Evolutionary conservation across 2,888 invertebrate genomes (phyloP).

Genomic region (Prenolepis imparis): DNA sequence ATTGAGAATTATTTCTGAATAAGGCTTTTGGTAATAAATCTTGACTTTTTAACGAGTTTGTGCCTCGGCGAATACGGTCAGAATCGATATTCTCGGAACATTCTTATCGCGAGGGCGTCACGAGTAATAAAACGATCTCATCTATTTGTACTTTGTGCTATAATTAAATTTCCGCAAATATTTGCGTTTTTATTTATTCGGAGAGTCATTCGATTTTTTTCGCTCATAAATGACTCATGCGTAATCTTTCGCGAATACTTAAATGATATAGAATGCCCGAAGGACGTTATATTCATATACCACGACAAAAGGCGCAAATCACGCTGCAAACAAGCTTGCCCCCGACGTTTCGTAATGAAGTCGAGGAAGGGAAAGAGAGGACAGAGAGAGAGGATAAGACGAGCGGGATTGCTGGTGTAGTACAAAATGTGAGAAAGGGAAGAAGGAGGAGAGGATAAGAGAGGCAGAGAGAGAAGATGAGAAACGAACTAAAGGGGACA

Average conservation of each 20-base stretch:
- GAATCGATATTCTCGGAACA: slow-evolving; percentile 64
- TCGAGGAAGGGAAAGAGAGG: not conserved
- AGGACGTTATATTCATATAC: slow-evolving; percentile 60
- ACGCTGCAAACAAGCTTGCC: slow-evolving; percentile 74
- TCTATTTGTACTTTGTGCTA: slow-evolving; percentile 1
- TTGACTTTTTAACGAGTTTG: slow-evolving; percentile 34
- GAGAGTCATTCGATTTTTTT: not conserved
- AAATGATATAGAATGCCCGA: slow-evolving; percentile 42
- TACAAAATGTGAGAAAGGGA: not conserved
- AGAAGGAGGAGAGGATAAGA: not conserved
- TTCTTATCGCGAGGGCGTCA: slow-evolving; percentile 51
- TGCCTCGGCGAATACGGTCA: slow-evolving; percentile 25
- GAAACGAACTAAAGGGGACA: slow-evolving; percentile 19
- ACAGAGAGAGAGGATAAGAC: slow-evolving; percentile 16
- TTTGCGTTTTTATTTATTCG: not conserved
- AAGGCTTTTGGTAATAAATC: slow-evolving; percentile 63
- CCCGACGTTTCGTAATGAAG: slow-evolving; percentile 70
- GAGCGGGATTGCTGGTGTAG: slow-evolving; percentile 2
- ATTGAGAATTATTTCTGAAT: slow-evolving; percentile 43
- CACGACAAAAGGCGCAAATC: slow-evolving; percentile 73
- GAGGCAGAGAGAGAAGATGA: not conserved
- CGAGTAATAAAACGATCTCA: slow-evolving; percentile 53
- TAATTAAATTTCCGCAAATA: slow-evolving; percentile 32
- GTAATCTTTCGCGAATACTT: slow-evolving; percentile 13
- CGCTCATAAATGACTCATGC: not conserved